Conservation (phyloP, 2,797 vertebrate genomes). For the Pteropus rufus region DNA sequence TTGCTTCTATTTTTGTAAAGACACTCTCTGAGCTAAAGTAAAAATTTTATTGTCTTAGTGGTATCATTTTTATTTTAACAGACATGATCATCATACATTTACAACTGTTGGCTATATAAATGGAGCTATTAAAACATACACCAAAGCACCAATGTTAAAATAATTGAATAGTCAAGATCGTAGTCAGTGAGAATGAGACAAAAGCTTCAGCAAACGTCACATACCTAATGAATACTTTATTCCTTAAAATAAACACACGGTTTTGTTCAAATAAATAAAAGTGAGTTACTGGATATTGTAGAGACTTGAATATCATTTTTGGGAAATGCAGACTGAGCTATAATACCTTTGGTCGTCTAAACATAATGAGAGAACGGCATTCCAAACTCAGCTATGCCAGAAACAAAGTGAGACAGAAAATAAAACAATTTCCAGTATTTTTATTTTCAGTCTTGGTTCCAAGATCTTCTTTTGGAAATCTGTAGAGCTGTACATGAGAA, state of each 20-base stretch:
- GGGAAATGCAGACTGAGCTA: constrained; percentile 44
- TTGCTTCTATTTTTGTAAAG: background rate
- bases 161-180: background rate
- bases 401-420: constrained; percentile 10
- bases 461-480: constrained; percentile 57
- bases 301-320: constrained; percentile 48
- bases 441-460: constrained; percentile 59
- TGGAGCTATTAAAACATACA: background rate
- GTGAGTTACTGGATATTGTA: background rate
- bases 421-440: constrained; percentile 35
- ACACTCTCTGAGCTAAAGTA: background rate
- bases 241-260: constrained; percentile 28
- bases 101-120: background rate
- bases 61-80: constrained; percentile 45
- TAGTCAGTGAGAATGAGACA: background rate
- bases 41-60: background rate
- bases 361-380: constrained; percentile 58
- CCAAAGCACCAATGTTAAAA: background rate
- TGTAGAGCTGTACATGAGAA: background rate
- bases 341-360: constrained; percentile 60
- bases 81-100: background rate
- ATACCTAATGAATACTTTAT: constrained; percentile 53
- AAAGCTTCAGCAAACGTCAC: constrained; percentile 5
- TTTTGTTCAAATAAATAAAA: constrained; percentile 68
- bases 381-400: constrained; percentile 50